Evolutionary conservation across 2,113 vertebrate species (phyloP), one percentile per base, ranked within the genome.

Genomic region (Herpetotheres cachinnans): DNA sequence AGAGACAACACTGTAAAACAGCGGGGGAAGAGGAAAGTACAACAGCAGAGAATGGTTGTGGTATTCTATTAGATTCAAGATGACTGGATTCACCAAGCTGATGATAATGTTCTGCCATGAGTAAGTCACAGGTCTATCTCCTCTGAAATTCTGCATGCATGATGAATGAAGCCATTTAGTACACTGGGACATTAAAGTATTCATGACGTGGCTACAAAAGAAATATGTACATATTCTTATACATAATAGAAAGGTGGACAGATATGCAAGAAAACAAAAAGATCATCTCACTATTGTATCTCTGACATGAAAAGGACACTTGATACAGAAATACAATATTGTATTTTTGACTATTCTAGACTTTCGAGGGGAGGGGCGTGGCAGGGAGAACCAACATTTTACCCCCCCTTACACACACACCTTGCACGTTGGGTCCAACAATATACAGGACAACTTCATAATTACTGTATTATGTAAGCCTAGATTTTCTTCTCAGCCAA

Each of bases 111-210:
- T 98, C 98, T 98, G 98, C 94, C 98, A 98, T 98, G 95, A 96
- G 98, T 98, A 97, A 97, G 97, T 97, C 96, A 98, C 98, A 96
- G 98, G 90, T 98, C 96, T 98, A 98, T 96, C 97, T 98, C 97
- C 97, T 98, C 98, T 98, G 97, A 97, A 97, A 98, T 78, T 98
- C 98, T 98, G 98, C 98, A 98, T 98, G 98, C 97, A 98, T 98
- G 98, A 97, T 97, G 97, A 98, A 98, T 97, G 98, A 98, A 97
- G 98, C 98, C 99, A 98, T 97, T 99, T 99, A 99, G 99, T 99
- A 99, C 98, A 99, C 99, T 98, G 99, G 99, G 97, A 99, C 99
- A 98, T 99, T 99, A 99, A 99, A 99, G 99, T 99, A 99, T 98
- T 99, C 99, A 98, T 99, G 99, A 91, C 99, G 99, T 98, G 99